Percentiles rank a stretch among this genome's conserved stretches.
These are phyloP conservation scores for Echiichthys vipera DNA, from an alignment of 2,797 vertebrate genomes.

Conservation along the genomic window DNA sequence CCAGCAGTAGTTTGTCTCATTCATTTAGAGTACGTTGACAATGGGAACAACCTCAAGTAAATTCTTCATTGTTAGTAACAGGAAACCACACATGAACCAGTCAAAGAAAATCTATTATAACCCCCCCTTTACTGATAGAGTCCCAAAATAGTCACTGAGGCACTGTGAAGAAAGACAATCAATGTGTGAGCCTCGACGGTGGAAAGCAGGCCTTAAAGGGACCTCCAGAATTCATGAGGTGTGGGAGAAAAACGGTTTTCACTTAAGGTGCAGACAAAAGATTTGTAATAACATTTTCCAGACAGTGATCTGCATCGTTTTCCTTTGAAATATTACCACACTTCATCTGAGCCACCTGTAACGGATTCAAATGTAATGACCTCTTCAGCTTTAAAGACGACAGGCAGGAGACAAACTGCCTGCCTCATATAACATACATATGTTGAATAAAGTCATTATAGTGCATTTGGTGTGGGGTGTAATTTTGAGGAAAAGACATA, in stretches of 20 bases:
- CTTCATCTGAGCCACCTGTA: background rate
- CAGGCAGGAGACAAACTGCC: background rate
- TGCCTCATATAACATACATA: background rate
- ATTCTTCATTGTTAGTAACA: slow-evolving; percentile 27
- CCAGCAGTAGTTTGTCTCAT: background rate
- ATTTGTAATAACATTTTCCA: background rate
- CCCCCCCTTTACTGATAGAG: background rate
- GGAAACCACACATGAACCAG: slow-evolving; percentile 10
- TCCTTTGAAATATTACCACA: background rate
- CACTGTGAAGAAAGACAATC: slow-evolving; percentile 59
- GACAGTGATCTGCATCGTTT: background rate
- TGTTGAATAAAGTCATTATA: background rate
- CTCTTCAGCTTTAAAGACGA: background rate
- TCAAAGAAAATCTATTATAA: slow-evolving; percentile 7
- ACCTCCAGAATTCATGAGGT: slow-evolving; percentile 23
- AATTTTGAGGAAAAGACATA: background rate
- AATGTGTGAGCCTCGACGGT: slow-evolving; percentile 26
- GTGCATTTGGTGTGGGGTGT: background rate
- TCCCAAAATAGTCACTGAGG: slow-evolving; percentile 34
- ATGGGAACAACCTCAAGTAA: slow-evolving; percentile 23
- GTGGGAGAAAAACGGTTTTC: background rate
- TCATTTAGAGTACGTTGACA: slow-evolving; percentile 49
- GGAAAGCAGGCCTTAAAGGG: slow-evolving; percentile 7
- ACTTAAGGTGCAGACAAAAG: background rate
- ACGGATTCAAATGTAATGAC: background rate